Evolutionary conservation across 2,797 vertebrate species (phyloP).

Genomic region (Peromyscus nudipes): DNA sequence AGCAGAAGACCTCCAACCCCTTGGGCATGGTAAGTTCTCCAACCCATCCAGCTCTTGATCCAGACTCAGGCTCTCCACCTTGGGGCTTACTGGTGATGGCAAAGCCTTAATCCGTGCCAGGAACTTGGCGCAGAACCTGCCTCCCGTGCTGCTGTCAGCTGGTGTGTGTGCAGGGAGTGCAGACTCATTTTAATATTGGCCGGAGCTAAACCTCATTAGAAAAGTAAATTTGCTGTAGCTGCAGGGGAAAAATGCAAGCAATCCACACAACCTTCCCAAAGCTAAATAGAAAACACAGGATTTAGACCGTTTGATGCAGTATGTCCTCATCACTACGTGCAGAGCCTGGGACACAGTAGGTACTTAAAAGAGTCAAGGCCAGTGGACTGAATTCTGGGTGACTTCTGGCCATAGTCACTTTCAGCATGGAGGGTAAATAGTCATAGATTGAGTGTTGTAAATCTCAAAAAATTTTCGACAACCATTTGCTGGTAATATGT

Average conservation of each 20-base stretch:
- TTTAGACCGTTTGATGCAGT: conserved; percentile 4
- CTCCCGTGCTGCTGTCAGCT: conserved; percentile 70
- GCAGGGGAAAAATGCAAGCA: conserved; percentile 48
- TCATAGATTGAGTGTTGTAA: neutral
- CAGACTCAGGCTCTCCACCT: conserved; percentile 9
- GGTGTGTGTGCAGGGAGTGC: neutral
- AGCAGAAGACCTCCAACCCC: neutral
- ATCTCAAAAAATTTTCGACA: neutral
- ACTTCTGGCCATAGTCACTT: neutral
- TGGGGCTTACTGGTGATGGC: neutral
- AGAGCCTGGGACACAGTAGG: neutral
- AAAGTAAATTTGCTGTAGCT: conserved; percentile 83
- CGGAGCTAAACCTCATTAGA: conserved; percentile 80
- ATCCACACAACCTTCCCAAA: conserved; percentile 57
- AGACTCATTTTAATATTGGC: conserved; percentile 82
- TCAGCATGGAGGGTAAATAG: neutral
- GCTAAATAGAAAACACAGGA: conserved; percentile 53
- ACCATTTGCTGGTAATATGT: neutral
- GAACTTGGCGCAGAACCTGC: conserved; percentile 56
- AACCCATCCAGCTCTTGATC: neutral
- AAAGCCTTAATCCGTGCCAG: conserved; percentile 54
- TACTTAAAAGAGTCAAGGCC: neutral
- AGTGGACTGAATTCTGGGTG: neutral
- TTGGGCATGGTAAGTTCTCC: neutral
- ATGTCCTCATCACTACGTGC: neutral